These are phyloP conservation scores for Oreochromis spilurus DNA, from an alignment of 2,113 vertebrate genomes.

Conservation along the genomic window DNA sequence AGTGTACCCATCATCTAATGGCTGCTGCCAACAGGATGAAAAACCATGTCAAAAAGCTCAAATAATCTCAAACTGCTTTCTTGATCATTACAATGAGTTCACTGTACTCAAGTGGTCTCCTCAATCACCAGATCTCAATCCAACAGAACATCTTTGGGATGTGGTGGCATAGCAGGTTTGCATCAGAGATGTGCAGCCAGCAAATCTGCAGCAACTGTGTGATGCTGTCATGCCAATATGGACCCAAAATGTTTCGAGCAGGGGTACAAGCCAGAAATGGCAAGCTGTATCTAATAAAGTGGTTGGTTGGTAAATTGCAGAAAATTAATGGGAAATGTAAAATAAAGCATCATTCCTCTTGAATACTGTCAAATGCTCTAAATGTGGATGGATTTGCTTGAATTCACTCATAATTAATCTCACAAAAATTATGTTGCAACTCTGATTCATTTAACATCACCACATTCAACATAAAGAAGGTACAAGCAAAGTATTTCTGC, in stretches of 20 bases:
- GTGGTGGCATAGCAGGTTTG: neutral
- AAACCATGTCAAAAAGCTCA: neutral
- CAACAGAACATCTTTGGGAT: neutral
- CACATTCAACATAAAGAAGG: neutral
- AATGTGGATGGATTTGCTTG: neutral
- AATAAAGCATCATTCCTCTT: neutral
- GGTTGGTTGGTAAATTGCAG: neutral
- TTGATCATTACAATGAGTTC: neutral
- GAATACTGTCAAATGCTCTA: neutral
- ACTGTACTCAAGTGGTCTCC: neutral
- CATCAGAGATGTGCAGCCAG: neutral
- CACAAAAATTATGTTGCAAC: neutral
- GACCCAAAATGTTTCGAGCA: neutral
- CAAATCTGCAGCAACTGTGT: neutral
- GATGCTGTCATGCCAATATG: neutral
- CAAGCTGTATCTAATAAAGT: neutral
- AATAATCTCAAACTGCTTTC: neutral
- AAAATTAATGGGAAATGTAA: neutral
- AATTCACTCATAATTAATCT: neutral
- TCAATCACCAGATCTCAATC: neutral
- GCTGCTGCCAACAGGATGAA: neutral
- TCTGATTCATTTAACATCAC: neutral
- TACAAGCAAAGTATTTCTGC: neutral
- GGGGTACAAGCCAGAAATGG: rapidly evolving
- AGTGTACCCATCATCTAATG: neutral